Conservation (phyloP, 2,797 vertebrate genomes). For the Buceros bicornis region DNA sequence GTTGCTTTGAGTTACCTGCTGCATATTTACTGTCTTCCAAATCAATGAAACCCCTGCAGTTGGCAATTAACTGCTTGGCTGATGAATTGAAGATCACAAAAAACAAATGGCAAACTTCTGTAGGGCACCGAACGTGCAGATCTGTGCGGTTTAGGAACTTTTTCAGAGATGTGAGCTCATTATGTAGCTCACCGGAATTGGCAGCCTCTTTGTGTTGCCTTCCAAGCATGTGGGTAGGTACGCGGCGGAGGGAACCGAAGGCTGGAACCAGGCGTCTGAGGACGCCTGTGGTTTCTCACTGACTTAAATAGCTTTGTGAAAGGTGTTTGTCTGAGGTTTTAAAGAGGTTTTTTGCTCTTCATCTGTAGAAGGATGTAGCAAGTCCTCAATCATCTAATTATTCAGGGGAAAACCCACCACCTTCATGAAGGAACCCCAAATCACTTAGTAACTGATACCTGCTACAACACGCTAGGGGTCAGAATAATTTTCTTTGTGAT, state of each 20-base stretch:
- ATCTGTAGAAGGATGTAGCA: background rate
- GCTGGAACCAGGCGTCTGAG: background rate
- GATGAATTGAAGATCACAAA: background rate
- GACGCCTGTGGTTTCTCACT: rapidly evolving
- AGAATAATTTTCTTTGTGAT: no score
- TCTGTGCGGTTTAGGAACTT: background rate
- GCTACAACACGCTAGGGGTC: no score
- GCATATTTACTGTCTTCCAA: slow-evolving; percentile 34
- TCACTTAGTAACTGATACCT: no score
- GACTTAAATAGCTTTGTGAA: background rate
- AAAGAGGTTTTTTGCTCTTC: background rate
- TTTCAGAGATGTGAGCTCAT: background rate
- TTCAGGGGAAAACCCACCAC: no score
- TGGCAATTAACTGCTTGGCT: background rate
- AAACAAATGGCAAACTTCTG: background rate
- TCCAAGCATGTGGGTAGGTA: background rate
- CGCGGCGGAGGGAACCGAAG: background rate
- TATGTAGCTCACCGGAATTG: background rate
- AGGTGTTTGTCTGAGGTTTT: background rate
- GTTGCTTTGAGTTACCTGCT: background rate
- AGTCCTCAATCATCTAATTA: background rate
- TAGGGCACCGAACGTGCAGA: background rate
- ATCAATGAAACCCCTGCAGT: background rate
- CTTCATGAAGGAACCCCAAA: background rate
- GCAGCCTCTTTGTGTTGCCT: background rate